These are phyloP conservation scores for Aphyosemion australe DNA, from an alignment of 2,113 vertebrate species.

Conservation along the genomic window DNA sequence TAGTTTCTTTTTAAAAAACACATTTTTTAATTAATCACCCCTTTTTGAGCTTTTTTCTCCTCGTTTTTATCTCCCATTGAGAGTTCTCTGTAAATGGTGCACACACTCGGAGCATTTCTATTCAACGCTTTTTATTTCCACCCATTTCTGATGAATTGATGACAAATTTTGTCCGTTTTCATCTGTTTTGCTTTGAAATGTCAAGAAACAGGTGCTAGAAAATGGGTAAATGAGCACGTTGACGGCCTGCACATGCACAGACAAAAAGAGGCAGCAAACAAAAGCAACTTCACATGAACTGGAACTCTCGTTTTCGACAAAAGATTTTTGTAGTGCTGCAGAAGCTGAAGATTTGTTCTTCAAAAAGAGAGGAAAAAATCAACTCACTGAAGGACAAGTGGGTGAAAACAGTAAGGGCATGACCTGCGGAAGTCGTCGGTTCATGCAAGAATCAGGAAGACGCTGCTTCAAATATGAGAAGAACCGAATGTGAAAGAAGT, in stretches of 20 bases:
- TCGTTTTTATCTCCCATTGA: slow-evolving; percentile 24
- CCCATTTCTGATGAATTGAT: slow-evolving; percentile 26
- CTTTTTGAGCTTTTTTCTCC: slow-evolving; percentile 24
- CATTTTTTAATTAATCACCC: slow-evolving; percentile 30
- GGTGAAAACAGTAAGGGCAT: slow-evolving; percentile 2
- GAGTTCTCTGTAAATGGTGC: slow-evolving; percentile 28
- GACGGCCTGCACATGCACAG: background rate
- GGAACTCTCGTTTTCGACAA: slow-evolving; percentile 37
- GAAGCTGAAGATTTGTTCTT: slow-evolving; percentile 16
- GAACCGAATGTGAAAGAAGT: slow-evolving; percentile 17
- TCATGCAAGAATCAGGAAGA: slow-evolving; percentile 35
- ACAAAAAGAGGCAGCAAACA: slow-evolving; percentile 22
- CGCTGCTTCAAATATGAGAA: slow-evolving; percentile 16
- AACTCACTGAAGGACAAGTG: slow-evolving; percentile 28
- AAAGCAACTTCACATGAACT: slow-evolving; percentile 25
- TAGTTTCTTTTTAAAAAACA: slow-evolving; percentile 8
- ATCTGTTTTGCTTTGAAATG: slow-evolving; percentile 33
- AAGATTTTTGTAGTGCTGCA: slow-evolving; percentile 33
- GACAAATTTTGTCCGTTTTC: slow-evolving; percentile 38
- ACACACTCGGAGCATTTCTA: slow-evolving; percentile 13
- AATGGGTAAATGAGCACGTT: slow-evolving; percentile 10
- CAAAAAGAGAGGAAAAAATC: slow-evolving; percentile 21
- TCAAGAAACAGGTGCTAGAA: slow-evolving; percentile 36
- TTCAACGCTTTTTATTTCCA: slow-evolving; percentile 34
- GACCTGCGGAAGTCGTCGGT: slow-evolving; percentile 40